Conservation (phyloP, 2,113 vertebrate species). For the Marmota monax region DNA sequence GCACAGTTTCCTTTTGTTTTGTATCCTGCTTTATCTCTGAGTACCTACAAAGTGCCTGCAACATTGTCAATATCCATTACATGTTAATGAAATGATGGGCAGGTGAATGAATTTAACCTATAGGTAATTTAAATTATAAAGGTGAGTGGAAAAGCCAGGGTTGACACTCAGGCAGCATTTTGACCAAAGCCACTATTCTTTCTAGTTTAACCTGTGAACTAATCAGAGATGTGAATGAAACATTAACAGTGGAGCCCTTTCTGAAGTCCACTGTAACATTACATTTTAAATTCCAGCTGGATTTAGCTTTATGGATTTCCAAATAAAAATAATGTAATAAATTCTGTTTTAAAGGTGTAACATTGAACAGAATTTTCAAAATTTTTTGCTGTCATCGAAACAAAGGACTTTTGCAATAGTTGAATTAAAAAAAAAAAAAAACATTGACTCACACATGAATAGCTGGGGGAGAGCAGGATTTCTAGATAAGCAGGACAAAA, state of each 20-base stretch:
- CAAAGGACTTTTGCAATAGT: conserved; percentile 76
- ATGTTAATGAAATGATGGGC: background rate
- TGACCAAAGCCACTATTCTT: conserved; percentile 39
- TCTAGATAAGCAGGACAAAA: conserved; percentile 83
- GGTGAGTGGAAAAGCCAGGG: background rate
- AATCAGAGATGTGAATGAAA: background rate
- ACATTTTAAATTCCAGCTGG: conserved; percentile 52
- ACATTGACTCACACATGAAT: conserved; percentile 76
- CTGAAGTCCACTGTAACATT: background rate
- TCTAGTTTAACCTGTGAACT: background rate
- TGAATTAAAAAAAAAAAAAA: conserved; percentile 60
- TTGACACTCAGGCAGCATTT: background rate
- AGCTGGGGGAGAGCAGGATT: conserved; percentile 74
- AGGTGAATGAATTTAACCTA: background rate
- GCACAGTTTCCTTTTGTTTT: background rate
- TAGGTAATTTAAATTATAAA: conserved; percentile 50
- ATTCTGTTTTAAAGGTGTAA: conserved; percentile 54
- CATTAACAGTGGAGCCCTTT: background rate
- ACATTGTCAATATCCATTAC: background rate
- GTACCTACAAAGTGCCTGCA: background rate
- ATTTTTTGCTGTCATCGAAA: conserved; percentile 64
- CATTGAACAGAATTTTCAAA: conserved; percentile 64
- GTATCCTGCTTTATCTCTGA: background rate
- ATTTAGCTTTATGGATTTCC: conserved; percentile 33
- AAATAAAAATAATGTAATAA: conserved; percentile 54